Conservation (phyloP, 2,888 invertebrate species). For the Sinhomidia bicolor region DNA sequence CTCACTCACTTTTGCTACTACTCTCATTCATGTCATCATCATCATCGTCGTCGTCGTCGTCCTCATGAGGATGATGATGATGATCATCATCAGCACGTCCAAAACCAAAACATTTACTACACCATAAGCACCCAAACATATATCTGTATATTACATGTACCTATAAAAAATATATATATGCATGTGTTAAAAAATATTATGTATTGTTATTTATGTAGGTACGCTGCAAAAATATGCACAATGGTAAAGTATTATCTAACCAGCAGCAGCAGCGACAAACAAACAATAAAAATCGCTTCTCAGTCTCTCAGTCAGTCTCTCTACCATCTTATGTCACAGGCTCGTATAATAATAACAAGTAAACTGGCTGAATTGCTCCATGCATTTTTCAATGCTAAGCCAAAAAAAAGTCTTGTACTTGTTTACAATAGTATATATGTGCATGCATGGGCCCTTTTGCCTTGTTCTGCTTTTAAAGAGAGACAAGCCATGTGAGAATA, state of each 20-base stretch:
- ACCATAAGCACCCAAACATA: neutral
- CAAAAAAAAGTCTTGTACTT: slow-evolving; percentile 11
- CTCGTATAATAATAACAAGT: no score
- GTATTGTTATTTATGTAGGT: neutral
- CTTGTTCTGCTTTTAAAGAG: neutral
- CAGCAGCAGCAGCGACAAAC: neutral
- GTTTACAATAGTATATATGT: neutral
- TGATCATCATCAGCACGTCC: neutral
- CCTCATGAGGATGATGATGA: neutral
- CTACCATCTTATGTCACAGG: slow-evolving; percentile 21
- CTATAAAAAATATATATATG: no score
- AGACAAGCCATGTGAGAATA: slow-evolving; percentile 8
- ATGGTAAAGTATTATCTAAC: neutral
- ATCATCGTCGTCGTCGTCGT: neutral
- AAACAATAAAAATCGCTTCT: neutral
- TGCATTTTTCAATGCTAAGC: slow-evolving; percentile 32
- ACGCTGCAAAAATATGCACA: neutral
- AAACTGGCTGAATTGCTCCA: slow-evolving; percentile 1
- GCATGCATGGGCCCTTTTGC: slow-evolving; percentile 1
- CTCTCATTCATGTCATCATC: slow-evolving; percentile 46
- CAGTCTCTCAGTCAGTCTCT: neutral
- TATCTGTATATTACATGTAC: no score
- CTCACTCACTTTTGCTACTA: neutral
- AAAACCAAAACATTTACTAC: neutral
- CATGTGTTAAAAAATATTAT: no score